Evolutionary conservation across 2,888 invertebrate genomes (phyloP), one percentile per base, ranked within the genome.

Genomic region (Notocelia uddmanniana): DNA sequence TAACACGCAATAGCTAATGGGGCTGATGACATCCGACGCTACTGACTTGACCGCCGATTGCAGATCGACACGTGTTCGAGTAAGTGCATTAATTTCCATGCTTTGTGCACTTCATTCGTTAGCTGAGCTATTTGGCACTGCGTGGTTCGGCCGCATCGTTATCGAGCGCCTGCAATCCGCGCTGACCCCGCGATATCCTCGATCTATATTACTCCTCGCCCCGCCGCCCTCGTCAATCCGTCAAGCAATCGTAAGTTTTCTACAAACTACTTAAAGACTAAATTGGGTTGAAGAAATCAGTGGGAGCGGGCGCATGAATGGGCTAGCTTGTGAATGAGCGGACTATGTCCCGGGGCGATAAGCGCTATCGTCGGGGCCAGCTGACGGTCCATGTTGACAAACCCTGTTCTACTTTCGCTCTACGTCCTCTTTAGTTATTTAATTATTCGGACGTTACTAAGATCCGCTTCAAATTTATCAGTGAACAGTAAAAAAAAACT

Each of bases 181-280:
- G 91, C 85, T 93, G 93, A 93, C 93, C 93, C 91, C 90, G 89
- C 85, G 92, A 92, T 92, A 93, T 93, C 92, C 92, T 92, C 92
- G 89, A 89, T 91, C 90, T 87, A 89, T 85, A 87, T 89, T 83
- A 80, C 87, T 86, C 87, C 87, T 80, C 85, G 82, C 85, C 84
- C 88, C 85, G 77, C 85, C 78, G 69, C 79, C 79, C 79, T 76
- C 75, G 55, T 63, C 57, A 68, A 45, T 48, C 48, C 67, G 68
- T 63, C 83, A 82, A 64, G 74, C 83, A 76, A 91, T 79, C 85
- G 54, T 86, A 74, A 84, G 88, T 81, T 82, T 89, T 83, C 73
- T 50, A 6, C 18, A n/a, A 73, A 73, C 69, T 74, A 79, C 80
- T 83, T 89, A 91, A 83, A 81, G 88, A 80, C 76, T 77, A 88